Evolutionary conservation across 2,888 invertebrate genomes (phyloP).

Genomic region (Metellina segmentata): DNA sequence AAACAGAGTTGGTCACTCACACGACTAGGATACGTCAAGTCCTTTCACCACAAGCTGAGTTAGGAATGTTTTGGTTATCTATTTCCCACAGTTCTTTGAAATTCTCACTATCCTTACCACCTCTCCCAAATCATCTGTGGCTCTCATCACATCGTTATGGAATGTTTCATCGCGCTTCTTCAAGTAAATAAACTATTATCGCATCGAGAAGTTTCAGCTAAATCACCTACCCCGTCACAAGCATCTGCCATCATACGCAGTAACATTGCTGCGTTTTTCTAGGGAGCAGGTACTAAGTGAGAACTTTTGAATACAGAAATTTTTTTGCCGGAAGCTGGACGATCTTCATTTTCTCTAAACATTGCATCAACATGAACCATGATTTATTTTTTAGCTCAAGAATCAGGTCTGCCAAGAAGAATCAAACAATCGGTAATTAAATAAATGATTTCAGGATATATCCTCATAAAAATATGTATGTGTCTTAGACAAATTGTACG

Average conservation of each 20-base stretch:
- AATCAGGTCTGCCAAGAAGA: no score
- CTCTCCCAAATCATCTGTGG: conserved; percentile 5
- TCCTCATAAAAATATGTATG: no score
- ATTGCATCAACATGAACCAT: no score
- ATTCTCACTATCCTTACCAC: not conserved
- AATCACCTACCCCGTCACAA: conserved; percentile 38
- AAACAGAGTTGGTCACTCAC: conserved; percentile 19
- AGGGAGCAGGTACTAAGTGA: not conserved
- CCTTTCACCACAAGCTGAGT: not conserved
- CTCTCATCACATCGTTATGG: conserved; percentile 63
- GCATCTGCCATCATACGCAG: conserved; percentile 40
- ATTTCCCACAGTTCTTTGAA: conserved; percentile 3
- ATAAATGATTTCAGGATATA: no score
- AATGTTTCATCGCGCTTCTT: conserved; percentile 31
- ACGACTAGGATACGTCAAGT: not conserved
- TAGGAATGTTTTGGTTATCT: not conserved
- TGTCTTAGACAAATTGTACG: no score
- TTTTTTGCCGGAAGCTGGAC: not conserved
- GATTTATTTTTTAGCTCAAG: no score
- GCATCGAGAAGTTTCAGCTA: conserved; percentile 48
- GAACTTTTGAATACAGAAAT: not conserved
- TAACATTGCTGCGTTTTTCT: conserved; percentile 30
- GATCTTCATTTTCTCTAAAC: no score
- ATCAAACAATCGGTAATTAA: no score
- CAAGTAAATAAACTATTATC: conserved; percentile 64